Evolutionary conservation across 2,797 vertebrate genomes (phyloP).

Genomic region (Hybognathus amarus): DNA sequence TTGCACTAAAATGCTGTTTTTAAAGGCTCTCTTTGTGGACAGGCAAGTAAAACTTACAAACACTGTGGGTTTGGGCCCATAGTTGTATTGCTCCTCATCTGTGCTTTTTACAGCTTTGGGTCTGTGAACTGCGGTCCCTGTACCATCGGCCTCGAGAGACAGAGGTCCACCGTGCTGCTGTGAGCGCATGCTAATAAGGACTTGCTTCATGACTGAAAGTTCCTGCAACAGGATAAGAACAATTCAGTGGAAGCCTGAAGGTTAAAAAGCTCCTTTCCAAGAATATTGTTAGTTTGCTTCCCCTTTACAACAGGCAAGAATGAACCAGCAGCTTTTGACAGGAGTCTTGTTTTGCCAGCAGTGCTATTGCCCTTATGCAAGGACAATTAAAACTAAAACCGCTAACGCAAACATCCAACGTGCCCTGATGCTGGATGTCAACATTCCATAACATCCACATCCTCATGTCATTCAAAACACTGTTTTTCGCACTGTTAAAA

Average conservation of each 20-base stretch:
- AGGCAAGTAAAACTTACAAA: conserved; percentile 85
- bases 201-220: conserved; percentile 92
- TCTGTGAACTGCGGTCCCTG: conserved; percentile 58
- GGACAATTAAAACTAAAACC: background rate
- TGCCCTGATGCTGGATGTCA: background rate
- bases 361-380: background rate
- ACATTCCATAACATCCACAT: background rate
- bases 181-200: conserved; percentile 83
- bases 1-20: background rate
- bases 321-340: background rate
- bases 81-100: conserved; percentile 77
- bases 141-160: conserved; percentile 61
- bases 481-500: no score
- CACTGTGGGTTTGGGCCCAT: conserved; percentile 87
- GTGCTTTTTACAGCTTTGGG: conserved; percentile 63
- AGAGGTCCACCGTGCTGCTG: conserved; percentile 73
- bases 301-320: background rate
- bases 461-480: background rate
- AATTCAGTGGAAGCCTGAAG: background rate
- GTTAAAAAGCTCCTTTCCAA: background rate
- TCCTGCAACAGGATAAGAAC: conserved; percentile 75
- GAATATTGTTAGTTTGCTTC: background rate
- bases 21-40: background rate
- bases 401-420: background rate
- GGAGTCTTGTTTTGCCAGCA: conserved; percentile 15